Conservation (phyloP, 2,113 vertebrate genomes). For the Ceyx melanurus region DNA sequence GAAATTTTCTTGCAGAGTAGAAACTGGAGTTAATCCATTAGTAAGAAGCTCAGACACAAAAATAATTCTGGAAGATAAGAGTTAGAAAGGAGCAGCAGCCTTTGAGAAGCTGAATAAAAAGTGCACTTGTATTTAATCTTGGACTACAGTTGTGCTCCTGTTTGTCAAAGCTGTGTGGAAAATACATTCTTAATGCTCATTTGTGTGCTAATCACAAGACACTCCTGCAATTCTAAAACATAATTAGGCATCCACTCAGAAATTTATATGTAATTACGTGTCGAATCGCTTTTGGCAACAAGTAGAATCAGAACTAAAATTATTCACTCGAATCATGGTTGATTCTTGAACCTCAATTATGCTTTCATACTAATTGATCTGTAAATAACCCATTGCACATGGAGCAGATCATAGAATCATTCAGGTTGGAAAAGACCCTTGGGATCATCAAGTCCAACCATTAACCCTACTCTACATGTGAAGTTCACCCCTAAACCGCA, state of each 20-base stretch:
- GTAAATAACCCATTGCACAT: neutral
- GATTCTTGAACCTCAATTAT: neutral
- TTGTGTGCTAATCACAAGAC: neutral
- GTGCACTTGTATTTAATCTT: neutral
- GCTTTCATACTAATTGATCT: neutral
- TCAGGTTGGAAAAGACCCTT: too few relatives aligned
- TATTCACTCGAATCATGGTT: neutral
- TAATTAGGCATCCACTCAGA: neutral
- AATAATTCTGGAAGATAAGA: neutral
- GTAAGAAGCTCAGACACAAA: neutral
- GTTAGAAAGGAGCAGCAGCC: neutral
- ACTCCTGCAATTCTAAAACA: neutral
- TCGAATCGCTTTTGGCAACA: neutral
- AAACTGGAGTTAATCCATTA: neutral
- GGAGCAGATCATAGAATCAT: neutral
- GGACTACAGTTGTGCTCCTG: neutral
- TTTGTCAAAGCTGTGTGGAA: neutral
- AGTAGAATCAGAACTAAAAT: neutral
- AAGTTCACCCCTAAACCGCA: too few relatives aligned
- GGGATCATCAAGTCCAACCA: too few relatives aligned
- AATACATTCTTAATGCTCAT: rapidly evolving
- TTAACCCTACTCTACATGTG: too few relatives aligned
- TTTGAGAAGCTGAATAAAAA: neutral
- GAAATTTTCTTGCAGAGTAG: neutral
- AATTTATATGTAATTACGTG: neutral